phyloP scores from a whole-genome alignment of 2,113 vertebrate species.

The Percina caprodes region DNA sequence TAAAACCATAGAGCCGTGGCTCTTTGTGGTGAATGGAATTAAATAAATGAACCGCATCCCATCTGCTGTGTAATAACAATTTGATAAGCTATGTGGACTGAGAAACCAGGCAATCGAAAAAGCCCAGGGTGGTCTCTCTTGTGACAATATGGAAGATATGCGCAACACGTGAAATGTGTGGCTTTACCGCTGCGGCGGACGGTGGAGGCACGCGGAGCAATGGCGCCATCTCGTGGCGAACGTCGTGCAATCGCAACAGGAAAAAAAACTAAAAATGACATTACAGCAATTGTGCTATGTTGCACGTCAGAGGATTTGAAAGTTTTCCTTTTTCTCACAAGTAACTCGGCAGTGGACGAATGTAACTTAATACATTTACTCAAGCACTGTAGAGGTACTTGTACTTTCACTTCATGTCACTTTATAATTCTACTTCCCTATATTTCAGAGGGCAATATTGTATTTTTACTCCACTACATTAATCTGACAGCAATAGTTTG shows the following conservation, averaged over 20 bases:
- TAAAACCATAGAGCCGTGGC: conserved; percentile 33
- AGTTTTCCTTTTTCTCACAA: not conserved
- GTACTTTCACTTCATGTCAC: not conserved
- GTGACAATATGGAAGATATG: conserved; percentile 46
- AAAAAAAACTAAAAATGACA: too few species aligned
- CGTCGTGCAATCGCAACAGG: not conserved
- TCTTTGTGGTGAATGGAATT: conserved; percentile 55
- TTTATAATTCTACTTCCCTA: too few species aligned
- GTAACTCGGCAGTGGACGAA: not conserved
- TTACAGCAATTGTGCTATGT: not conserved
- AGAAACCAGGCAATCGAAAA: conserved; percentile 55
- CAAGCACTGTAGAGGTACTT: not conserved
- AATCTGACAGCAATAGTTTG: not conserved
- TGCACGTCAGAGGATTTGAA: not conserved
- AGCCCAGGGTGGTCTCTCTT: conserved; percentile 42
- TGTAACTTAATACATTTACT: not conserved
- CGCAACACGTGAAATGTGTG: conserved; percentile 61
- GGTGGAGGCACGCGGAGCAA: conserved; percentile 18
- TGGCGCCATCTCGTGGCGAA: conserved; percentile 51
- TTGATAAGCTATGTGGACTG: conserved; percentile 66
- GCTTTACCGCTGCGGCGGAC: not conserved
- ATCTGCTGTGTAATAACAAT: conserved; percentile 77
- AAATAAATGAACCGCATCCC: conserved; percentile 75
- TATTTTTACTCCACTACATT: not conserved
- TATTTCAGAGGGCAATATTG: not conserved